Conservation (phyloP, 2,888 invertebrate species). For the Leptothorax acervorum region DNA sequence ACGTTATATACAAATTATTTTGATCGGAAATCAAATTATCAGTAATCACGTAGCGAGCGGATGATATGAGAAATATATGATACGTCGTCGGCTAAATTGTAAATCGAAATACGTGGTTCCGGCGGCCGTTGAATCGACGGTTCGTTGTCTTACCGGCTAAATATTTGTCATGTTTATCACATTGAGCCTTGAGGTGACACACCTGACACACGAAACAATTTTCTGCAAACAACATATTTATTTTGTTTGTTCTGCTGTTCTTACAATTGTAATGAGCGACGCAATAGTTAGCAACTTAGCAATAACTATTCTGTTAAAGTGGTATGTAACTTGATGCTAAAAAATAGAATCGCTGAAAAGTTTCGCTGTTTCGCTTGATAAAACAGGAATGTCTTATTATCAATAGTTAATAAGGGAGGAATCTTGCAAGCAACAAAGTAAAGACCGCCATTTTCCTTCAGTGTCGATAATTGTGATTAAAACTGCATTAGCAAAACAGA, state of each 20-base stretch:
- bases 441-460: no score
- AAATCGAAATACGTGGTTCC: background rate
- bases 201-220: background rate
- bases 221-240: background rate
- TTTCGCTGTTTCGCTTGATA: background rate
- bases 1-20: background rate
- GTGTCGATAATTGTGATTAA: background rate
- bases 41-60: no score
- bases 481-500: background rate
- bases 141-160: background rate
- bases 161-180: background rate
- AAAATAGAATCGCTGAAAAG: no score
- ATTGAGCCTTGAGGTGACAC: no score
- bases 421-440: background rate
- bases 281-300: background rate
- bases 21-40: slow-evolving; percentile 17
- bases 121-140: background rate
- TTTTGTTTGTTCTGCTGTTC: background rate
- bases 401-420: background rate
- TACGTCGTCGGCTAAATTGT: background rate
- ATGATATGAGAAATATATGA: background rate
- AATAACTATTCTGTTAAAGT: background rate
- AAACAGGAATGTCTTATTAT: background rate
- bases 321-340: background rate
- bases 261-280: background rate